Percentiles rank a stretch among this genome's conserved stretches.
These are phyloP conservation scores for Tortrix viridana DNA, from an alignment of 2,888 invertebrate genomes.

Conservation along the genomic window DNA sequence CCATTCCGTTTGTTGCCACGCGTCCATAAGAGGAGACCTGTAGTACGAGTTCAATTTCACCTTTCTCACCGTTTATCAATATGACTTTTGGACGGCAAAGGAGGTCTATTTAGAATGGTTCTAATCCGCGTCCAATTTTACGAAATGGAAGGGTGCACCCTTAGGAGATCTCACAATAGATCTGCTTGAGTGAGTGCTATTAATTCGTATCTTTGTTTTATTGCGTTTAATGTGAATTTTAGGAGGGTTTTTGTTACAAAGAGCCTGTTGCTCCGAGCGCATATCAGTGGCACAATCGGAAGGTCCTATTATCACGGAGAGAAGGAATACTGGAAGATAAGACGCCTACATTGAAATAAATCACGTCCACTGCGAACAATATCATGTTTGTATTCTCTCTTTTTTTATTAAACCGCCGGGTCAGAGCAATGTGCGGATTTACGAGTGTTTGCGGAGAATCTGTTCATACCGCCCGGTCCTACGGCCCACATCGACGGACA, in stretches of 20 bases:
- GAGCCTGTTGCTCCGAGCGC: conserved; percentile 22
- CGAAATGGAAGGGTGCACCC: conserved; percentile 80
- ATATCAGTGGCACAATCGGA: conserved; percentile 16
- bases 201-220: conserved; percentile 83
- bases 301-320: background rate
- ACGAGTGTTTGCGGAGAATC: conserved; percentile 71
- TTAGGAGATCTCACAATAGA: conserved; percentile 79
- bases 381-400: conserved; percentile 47
- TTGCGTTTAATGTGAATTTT: conserved; percentile 77
- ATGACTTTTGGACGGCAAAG: conserved; percentile 57
- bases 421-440: conserved; percentile 67
- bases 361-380: conserved; percentile 58
- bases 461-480: conserved; percentile 54
- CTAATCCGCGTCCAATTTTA: conserved; percentile 75
- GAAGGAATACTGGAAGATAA: conserved; percentile 42
- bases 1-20: conserved; percentile 76
- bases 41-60: conserved; percentile 52
- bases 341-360: conserved; percentile 66
- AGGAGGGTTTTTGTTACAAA: conserved; percentile 46
- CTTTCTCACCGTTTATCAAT: conserved; percentile 61
- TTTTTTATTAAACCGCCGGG: conserved; percentile 52
- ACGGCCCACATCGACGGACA: conserved; percentile 55
- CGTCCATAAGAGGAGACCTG: conserved; percentile 66
- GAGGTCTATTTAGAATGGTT: conserved; percentile 65
- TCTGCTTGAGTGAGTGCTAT: conserved; percentile 79